Evolutionary conservation across 2,888 invertebrate species (phyloP).

Genomic region (Ophion costatus): DNA sequence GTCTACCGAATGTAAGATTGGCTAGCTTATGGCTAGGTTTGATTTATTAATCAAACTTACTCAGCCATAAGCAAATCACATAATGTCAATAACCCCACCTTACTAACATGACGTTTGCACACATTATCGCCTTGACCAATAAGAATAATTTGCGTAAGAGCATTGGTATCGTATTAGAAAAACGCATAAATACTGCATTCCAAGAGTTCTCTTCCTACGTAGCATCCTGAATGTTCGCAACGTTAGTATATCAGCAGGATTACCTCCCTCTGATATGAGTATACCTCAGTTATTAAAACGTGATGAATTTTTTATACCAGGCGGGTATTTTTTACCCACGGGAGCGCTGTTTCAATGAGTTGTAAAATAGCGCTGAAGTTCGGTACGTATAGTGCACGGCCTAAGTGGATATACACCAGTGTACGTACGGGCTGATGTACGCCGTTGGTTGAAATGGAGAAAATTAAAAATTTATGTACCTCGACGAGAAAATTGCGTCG

Average conservation of each 20-base stretch:
- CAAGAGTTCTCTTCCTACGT: neutral
- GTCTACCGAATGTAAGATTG: too few relatives aligned
- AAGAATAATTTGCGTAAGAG: too few relatives aligned
- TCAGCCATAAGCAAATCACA: too few relatives aligned
- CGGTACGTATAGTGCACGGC: neutral
- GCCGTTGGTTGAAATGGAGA: neutral
- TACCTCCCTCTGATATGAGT: neutral
- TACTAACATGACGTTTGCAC: too few relatives aligned
- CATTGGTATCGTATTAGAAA: neutral
- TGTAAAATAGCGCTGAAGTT: neutral
- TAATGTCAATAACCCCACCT: too few relatives aligned
- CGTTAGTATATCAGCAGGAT: neutral
- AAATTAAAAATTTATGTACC: conserved; percentile 12
- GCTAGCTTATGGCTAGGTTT: too few relatives aligned
- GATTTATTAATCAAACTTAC: too few relatives aligned
- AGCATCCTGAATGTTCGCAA: neutral
- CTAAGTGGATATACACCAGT: neutral
- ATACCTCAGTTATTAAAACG: neutral
- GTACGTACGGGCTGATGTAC: neutral
- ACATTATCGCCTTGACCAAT: too few relatives aligned
- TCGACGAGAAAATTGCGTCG: neutral
- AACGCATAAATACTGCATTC: neutral
- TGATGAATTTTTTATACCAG: neutral
- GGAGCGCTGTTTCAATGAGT: neutral
- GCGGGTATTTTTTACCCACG: neutral